phyloP scores from a whole-genome alignment of 2,888 invertebrate species.

The Temnothorax rugatulus region DNA sequence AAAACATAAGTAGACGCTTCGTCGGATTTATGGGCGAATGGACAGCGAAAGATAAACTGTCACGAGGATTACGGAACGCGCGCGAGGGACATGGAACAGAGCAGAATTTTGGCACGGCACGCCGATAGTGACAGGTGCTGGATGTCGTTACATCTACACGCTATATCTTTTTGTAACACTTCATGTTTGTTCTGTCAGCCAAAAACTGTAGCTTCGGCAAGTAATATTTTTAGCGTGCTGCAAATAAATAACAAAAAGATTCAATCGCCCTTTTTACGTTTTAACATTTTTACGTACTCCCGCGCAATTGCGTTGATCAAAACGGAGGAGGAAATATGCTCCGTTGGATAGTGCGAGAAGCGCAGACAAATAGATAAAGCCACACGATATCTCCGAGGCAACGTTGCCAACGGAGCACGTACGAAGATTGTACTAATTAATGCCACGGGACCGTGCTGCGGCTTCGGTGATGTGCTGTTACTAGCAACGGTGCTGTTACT shows the following conservation, averaged over 20 bases:
- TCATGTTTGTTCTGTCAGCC: neutral
- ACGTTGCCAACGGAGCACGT: slow-evolving; percentile 78
- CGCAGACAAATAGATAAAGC: slow-evolving; percentile 62
- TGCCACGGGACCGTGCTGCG: slow-evolving; percentile 77
- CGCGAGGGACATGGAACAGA: neutral
- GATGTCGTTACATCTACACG: neutral
- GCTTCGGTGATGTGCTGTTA: slow-evolving; percentile 78
- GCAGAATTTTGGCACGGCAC: slow-evolving; percentile 25
- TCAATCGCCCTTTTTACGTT: neutral
- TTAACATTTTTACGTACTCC: neutral
- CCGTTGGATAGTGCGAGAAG: slow-evolving; percentile 46
- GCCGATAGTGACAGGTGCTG: slow-evolving; percentile 22
- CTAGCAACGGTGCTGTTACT: slow-evolving; percentile 79
- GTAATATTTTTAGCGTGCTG: neutral
- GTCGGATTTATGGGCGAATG: slow-evolving; percentile 30
- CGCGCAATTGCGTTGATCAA: slow-evolving; percentile 14
- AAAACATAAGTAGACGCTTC: slow-evolving; percentile 32
- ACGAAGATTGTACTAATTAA: slow-evolving; percentile 84
- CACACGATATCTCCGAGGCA: slow-evolving; percentile 71
- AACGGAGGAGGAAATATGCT: slow-evolving; percentile 14
- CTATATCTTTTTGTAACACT: slow-evolving; percentile 22
- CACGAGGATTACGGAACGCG: slow-evolving; percentile 28
- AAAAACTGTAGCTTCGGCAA: neutral
- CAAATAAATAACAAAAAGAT: neutral
- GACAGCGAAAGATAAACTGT: slow-evolving; percentile 21